These are phyloP conservation scores for Trichonephila inaurata DNA, from an alignment of 1,140 invertebrate genomes.

Conservation along the genomic window DNA sequence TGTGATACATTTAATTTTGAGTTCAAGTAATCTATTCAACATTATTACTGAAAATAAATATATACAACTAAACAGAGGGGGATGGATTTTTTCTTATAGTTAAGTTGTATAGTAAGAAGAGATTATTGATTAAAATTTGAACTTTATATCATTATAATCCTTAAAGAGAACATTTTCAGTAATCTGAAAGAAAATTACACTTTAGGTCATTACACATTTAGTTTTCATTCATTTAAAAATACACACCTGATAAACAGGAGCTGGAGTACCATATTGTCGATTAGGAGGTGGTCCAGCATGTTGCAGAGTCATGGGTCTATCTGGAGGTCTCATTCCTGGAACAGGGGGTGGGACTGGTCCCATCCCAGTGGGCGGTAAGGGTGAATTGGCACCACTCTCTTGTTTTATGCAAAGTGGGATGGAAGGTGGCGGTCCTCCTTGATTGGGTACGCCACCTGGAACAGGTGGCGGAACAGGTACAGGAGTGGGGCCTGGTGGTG, in stretches of 20 bases:
- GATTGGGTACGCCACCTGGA: neutral
- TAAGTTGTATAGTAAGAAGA: no score
- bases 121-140: no score
- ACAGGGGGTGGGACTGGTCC: constrained; percentile 82
- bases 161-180: neutral
- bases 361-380: constrained; percentile 84
- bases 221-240: neutral
- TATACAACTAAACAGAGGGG: no score
- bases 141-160: no score
- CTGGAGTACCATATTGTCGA: constrained; percentile 84
- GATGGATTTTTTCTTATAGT: no score
- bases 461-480: constrained; percentile 39
- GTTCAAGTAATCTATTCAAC: no score
- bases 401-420: neutral
- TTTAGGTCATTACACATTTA: neutral
- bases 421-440: neutral
- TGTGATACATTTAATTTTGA: no score
- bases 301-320: constrained; percentile 54
- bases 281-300: constrained; percentile 76
- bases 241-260: constrained; percentile 84
- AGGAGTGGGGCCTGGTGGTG: constrained; percentile 11
- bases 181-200: neutral
- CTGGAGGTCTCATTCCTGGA: constrained; percentile 83
- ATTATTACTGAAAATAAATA: no score
- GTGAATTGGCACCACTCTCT: constrained; percentile 68